Percentiles rank a stretch among this genome's conserved stretches.
Conservation (phyloP, 2,888 invertebrate species). For the Macrosoma leucophasiata region DNA sequence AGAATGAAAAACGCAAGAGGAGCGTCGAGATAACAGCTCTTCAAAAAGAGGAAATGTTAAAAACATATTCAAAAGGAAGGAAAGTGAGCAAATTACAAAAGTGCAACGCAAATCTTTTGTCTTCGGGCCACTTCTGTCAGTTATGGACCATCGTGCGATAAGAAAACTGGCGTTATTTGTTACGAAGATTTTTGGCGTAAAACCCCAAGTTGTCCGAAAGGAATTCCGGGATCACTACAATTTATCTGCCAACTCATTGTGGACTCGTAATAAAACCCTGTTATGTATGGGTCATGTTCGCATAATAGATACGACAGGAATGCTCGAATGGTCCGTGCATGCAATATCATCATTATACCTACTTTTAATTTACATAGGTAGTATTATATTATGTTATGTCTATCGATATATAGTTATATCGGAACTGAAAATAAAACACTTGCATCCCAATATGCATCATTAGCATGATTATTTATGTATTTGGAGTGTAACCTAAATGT, state of each 20-base stretch:
- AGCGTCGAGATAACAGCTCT: slow-evolving; percentile 54
- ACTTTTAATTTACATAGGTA: too few relatives aligned
- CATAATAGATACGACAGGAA: too few relatives aligned
- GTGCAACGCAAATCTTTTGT: slow-evolving; percentile 55
- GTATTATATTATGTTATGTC: too few relatives aligned
- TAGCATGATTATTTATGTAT: too few relatives aligned
- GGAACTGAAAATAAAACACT: too few relatives aligned
- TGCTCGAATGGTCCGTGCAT: too few relatives aligned
- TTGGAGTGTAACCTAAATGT: too few relatives aligned
- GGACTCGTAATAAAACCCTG: slow-evolving; percentile 7
- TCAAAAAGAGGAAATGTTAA: slow-evolving; percentile 56
- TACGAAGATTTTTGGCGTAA: slow-evolving; percentile 17
- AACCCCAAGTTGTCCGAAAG: slow-evolving; percentile 18
- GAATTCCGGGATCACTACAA: slow-evolving; percentile 6
- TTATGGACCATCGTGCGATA: slow-evolving; percentile 36
- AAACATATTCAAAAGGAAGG: slow-evolving; percentile 62
- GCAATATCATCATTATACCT: too few relatives aligned
- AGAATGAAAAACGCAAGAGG: slow-evolving; percentile 50
- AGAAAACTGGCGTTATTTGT: slow-evolving; percentile 17
- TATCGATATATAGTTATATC: too few relatives aligned
- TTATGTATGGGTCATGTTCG: too few relatives aligned
- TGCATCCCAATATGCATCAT: too few relatives aligned
- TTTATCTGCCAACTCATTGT: slow-evolving; percentile 10
- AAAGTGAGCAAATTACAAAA: slow-evolving; percentile 64
- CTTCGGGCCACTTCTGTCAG: slow-evolving; percentile 45